Percentiles rank a stretch among this genome's conserved stretches.
phyloP scores from a whole-genome alignment of 2,797 vertebrate species.

The Hozukius guyotensis region DNA sequence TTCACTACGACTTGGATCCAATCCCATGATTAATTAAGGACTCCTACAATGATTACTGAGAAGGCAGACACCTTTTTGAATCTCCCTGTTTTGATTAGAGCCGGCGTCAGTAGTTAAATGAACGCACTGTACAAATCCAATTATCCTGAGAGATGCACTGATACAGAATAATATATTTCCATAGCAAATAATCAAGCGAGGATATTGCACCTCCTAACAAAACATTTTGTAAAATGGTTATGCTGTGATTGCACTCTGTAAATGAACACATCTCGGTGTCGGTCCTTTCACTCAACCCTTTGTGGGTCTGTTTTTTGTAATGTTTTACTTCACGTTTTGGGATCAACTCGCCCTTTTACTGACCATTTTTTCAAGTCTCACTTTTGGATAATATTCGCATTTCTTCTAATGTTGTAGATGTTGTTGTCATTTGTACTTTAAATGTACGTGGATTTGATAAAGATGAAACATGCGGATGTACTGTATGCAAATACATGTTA shows the following conservation, averaged over 20 bases:
- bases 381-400: constrained; percentile 21
- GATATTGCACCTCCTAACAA: constrained; percentile 17
- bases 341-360: constrained; percentile 2
- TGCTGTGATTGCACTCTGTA: constrained; percentile 51
- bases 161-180: constrained; percentile 24
- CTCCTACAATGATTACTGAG: constrained; percentile 1
- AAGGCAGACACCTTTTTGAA: constrained; percentile 6
- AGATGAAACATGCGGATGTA: constrained; percentile 45
- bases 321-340: constrained; percentile 26
- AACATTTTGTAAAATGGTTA: constrained; percentile 25
- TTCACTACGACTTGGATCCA: not conserved
- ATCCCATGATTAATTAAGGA: constrained; percentile 1
- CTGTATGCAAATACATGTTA: constrained; percentile 51
- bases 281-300: constrained; percentile 6
- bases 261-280: constrained; percentile 29
- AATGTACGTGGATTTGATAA: constrained; percentile 43
- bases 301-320: constrained; percentile 31
- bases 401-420: constrained; percentile 42
- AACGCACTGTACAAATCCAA: constrained; percentile 43
- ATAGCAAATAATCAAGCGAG: constrained; percentile 17
- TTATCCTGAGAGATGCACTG: constrained; percentile 48
- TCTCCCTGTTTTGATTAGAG: constrained; percentile 7
- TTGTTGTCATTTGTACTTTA: constrained; percentile 48
- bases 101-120: constrained; percentile 4
- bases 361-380: constrained; percentile 2